Evolutionary conservation across 2,797 vertebrate genomes (phyloP).

Genomic region (Streptopelia turtur): DNA sequence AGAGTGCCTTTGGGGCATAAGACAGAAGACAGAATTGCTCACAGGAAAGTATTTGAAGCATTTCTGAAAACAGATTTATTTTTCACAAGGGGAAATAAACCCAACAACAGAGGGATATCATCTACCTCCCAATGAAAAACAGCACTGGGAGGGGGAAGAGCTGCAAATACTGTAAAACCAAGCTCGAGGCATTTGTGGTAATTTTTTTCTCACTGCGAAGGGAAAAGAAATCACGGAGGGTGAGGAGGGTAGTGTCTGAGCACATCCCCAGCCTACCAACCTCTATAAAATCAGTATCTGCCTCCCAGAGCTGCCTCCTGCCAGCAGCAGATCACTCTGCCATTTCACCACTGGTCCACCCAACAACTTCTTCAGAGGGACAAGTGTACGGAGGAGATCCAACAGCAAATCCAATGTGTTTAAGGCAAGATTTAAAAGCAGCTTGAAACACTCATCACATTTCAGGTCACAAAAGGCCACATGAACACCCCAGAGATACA

Average conservation of each 20-base stretch:
- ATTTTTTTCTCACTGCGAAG: not conserved
- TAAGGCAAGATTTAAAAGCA: not conserved
- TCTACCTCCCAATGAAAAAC: slow-evolving; percentile 22
- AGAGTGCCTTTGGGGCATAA: slow-evolving; percentile 49
- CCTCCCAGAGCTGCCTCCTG: not conserved
- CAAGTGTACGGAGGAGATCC: not conserved
- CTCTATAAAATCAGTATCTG: not conserved
- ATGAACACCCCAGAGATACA: not conserved
- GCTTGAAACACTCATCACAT: not conserved
- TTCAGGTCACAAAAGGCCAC: not conserved
- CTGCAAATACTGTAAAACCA: slow-evolving; percentile 9
- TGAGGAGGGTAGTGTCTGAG: not conserved
- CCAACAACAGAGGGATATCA: slow-evolving; percentile 37
- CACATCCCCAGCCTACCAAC: not conserved
- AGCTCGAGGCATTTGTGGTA: not conserved
- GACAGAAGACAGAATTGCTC: slow-evolving; percentile 2
- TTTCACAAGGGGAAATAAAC: slow-evolving; percentile 58
- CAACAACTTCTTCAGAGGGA: not conserved
- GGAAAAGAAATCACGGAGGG: not conserved
- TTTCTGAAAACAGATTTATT: slow-evolving; percentile 58
- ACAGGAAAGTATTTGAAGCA: slow-evolving; percentile 39
- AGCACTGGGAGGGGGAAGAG: not conserved
- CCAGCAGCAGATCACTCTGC: not conserved
- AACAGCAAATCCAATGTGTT: not conserved
- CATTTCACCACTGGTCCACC: not conserved